Conservation (phyloP, 2,797 vertebrate genomes). For the Pseudotriccus pelzelni region DNA sequence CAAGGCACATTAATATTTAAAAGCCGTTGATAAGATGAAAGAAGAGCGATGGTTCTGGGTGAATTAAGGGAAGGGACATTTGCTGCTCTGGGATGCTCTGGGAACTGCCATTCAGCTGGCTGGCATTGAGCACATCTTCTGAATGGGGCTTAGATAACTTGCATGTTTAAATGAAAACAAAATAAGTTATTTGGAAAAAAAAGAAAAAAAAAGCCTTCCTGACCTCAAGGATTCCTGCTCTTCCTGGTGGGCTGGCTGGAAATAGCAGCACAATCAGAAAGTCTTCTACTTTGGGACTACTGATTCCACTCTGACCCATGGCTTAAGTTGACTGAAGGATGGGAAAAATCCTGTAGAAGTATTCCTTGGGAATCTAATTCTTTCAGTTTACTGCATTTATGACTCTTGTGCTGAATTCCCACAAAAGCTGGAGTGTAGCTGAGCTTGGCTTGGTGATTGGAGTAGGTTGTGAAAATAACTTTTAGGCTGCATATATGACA, state of each 20-base stretch:
- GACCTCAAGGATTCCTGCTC: neutral
- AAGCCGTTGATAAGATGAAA: constrained; percentile 57
- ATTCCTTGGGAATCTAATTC: constrained; percentile 32
- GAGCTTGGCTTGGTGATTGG: neutral
- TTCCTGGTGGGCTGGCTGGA: constrained; percentile 28
- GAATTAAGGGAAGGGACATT: constrained; percentile 1
- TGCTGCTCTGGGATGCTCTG: neutral
- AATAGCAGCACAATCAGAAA: neutral
- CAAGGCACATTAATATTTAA: constrained; percentile 50
- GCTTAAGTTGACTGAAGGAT: neutral
- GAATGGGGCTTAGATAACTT: neutral
- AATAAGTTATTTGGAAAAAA: neutral
- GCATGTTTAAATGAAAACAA: constrained; percentile 12
- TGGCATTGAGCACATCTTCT: neutral
- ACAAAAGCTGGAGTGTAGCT: neutral
- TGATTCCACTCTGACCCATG: constrained; percentile 11
- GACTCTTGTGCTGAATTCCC: constrained; percentile 17
- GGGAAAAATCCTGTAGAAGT: constrained; percentile 8
- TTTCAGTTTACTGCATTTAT: neutral
- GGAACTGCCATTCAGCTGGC: constrained; percentile 18
- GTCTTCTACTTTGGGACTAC: neutral
- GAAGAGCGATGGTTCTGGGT: neutral
- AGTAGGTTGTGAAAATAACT: neutral
- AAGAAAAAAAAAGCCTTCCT: neutral
- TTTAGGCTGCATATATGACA: neutral